These are phyloP conservation scores for Pelodiscus sinensis DNA, from an alignment of 2,113 vertebrate species.

Conservation along the genomic window DNA sequence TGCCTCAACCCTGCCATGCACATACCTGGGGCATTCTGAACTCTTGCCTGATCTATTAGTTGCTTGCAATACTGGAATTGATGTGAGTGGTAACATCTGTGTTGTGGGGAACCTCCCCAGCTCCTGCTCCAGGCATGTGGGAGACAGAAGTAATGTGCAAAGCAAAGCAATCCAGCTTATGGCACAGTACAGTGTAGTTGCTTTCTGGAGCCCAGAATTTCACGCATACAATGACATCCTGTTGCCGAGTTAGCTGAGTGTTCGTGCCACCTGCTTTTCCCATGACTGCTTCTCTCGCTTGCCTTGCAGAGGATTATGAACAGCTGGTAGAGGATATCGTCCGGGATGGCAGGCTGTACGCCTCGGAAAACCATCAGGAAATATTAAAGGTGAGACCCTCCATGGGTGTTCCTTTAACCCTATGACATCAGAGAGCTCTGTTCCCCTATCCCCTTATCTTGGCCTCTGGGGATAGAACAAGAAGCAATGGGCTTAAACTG, in stretches of 20 bases:
- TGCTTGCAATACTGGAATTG: not conserved
- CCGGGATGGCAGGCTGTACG: slow-evolving; percentile 93
- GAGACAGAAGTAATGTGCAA: not conserved
- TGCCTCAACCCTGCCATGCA: not conserved
- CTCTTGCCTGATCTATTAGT: not conserved
- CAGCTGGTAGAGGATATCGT: slow-evolving; percentile 98
- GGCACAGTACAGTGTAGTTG: not conserved
- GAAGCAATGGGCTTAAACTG: too few species aligned
- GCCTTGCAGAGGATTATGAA: slow-evolving; percentile 93
- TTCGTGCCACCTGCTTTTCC: not conserved
- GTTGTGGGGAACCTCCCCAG: not conserved
- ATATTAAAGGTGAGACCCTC: slow-evolving; percentile 89
- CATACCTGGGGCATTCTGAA: not conserved
- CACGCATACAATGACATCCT: not conserved
- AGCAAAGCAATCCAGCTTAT: not conserved
- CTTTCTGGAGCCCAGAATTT: not conserved
- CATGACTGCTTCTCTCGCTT: not conserved
- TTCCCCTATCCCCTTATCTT: too few species aligned
- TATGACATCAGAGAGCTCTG: rapidly evolving
- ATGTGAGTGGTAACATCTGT: not conserved
- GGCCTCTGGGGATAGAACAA: too few species aligned
- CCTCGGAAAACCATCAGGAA: slow-evolving; percentile 98
- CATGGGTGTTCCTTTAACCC: not conserved
- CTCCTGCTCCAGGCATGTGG: not conserved
- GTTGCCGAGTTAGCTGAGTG: not conserved